A percentile compares a stretch with the other conserved stretches of the same genome.
Evolutionary conservation across 2,888 invertebrate genomes (phyloP).

Genomic region (Artemia sinica): DNA sequence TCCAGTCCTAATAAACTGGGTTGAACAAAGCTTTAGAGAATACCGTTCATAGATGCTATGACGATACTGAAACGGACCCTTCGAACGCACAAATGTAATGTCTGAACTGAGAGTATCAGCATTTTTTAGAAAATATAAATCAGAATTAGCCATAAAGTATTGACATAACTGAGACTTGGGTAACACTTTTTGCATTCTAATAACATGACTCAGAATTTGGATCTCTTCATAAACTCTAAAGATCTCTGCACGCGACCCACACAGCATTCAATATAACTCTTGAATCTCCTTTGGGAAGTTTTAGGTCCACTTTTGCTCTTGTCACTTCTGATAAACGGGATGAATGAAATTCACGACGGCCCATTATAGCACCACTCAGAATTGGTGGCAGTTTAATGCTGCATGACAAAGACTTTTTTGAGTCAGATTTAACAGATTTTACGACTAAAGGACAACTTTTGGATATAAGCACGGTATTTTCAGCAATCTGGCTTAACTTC

Average conservation of each 20-base stretch:
- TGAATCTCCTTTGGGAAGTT: background rate
- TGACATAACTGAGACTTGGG: background rate
- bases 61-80: background rate
- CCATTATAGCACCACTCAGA: background rate
- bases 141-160: background rate
- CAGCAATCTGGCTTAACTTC: too few relatives aligned
- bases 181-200: background rate
- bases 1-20: background rate
- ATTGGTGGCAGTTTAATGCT: background rate
- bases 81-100: background rate
- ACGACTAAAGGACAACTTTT: background rate
- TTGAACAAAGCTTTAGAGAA: background rate
- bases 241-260: slow-evolving; percentile 7
- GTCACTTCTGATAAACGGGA: background rate
- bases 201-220: background rate
- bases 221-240: slow-evolving; percentile 5
- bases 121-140: background rate
- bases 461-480: too few relatives aligned
- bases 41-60: background rate
- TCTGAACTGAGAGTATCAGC: too few relatives aligned
- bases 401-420: background rate
- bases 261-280: background rate
- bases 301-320: background rate
- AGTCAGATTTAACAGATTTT: background rate
- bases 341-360: background rate